These are phyloP conservation scores for Struthio camelus DNA, from an alignment of 2,113 vertebrate species.

Conservation along the genomic window DNA sequence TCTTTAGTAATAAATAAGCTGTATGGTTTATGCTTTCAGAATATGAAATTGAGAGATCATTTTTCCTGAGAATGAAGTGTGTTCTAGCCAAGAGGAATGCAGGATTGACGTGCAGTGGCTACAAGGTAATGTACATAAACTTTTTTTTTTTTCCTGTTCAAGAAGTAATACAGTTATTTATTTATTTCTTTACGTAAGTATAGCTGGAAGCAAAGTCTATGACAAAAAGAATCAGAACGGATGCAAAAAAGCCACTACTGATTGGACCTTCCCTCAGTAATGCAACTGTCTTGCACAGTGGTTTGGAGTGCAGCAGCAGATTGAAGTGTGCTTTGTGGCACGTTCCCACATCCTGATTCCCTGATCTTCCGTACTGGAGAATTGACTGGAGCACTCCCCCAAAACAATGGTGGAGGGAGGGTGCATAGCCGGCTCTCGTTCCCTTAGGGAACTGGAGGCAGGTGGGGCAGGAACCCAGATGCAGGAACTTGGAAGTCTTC, in stretches of 20 bases:
- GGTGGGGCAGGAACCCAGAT: background rate
- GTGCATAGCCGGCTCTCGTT: background rate
- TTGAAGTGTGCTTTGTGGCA: background rate
- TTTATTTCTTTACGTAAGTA: accelerated
- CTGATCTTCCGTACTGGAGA: background rate
- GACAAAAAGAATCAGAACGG: background rate
- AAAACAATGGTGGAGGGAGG: background rate
- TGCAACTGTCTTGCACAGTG: background rate
- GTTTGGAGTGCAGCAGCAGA: background rate
- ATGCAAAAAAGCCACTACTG: background rate
- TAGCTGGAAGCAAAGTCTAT: background rate
- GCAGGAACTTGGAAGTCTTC: background rate
- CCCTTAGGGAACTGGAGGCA: background rate
- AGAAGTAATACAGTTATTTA: background rate
- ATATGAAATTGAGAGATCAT: constrained; percentile 91
- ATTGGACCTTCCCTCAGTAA: background rate
- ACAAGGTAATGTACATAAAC: constrained; percentile 80
- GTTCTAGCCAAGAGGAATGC: constrained; percentile 94
- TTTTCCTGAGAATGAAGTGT: constrained; percentile 96
- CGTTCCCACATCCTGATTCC: background rate
- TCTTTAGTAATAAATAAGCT: background rate
- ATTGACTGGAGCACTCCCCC: background rate
- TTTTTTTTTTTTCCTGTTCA: no score
- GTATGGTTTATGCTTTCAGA: constrained; percentile 78
- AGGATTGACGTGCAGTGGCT: constrained; percentile 92